Percentiles rank a stretch among this genome's conserved stretches.
These are phyloP conservation scores for Scaptomyza tumidula DNA, from an alignment of 2,888 invertebrate genomes.

Conservation along the genomic window DNA sequence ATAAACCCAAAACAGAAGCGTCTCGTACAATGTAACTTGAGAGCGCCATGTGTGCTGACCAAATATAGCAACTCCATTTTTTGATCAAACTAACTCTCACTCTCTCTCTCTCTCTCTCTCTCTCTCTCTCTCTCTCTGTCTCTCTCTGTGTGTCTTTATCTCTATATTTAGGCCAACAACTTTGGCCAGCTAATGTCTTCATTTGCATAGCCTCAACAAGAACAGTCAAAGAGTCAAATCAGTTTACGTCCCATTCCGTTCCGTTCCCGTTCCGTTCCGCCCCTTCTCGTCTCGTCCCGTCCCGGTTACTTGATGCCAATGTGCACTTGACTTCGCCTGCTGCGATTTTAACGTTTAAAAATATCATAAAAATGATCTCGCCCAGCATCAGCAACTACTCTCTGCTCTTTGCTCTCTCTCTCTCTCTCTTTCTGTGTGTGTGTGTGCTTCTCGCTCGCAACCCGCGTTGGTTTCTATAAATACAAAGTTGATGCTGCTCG, in stretches of 20 bases:
- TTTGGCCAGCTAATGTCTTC: constrained; percentile 66
- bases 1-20: not conserved
- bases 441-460: constrained; percentile 38
- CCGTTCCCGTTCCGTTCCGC: constrained; percentile 18
- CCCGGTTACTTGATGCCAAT: constrained; percentile 73
- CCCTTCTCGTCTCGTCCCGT: constrained; percentile 23
- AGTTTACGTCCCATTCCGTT: not conserved
- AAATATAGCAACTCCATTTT: constrained; percentile 58
- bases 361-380: constrained; percentile 66
- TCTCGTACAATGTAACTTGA: constrained; percentile 42
- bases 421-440: constrained; percentile 23
- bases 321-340: constrained; percentile 77
- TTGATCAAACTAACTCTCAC: not conserved
- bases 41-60: constrained; percentile 48
- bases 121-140: not conserved
- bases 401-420: constrained; percentile 27
- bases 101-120: not conserved
- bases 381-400: constrained; percentile 13
- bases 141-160: not conserved
- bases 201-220: constrained; percentile 48
- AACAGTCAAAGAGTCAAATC: constrained; percentile 14
- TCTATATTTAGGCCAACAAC: constrained; percentile 67
- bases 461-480: constrained; percentile 71
- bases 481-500: constrained; percentile 36
- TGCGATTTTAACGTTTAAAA: constrained; percentile 73